Percentiles rank a stretch among this genome's conserved stretches.
Conservation (phyloP, 1,140 invertebrate species). For the Hylyphantes graminicola region DNA sequence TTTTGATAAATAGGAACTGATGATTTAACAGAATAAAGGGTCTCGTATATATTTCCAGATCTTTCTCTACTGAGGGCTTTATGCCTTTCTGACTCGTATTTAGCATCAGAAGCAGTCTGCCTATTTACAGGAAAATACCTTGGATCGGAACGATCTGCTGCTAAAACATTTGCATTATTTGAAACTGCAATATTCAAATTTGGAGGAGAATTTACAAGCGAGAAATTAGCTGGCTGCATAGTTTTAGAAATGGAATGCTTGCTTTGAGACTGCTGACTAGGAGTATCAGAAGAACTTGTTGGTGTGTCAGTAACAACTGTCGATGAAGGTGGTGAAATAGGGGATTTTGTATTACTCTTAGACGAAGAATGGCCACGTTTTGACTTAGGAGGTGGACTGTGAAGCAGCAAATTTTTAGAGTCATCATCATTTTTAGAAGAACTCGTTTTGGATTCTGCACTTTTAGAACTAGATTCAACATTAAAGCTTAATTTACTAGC, state of each 20-base stretch:
- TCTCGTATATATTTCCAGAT: constrained; percentile 30
- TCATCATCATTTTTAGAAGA: constrained; percentile 30
- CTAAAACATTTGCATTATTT: constrained; percentile 10
- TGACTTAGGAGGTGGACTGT: constrained; percentile 59
- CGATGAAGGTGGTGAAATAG: constrained; percentile 8
- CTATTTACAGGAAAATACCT: constrained; percentile 54
- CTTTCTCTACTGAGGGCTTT: constrained; percentile 39
- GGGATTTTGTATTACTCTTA: constrained; percentile 33
- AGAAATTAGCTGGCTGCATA: constrained; percentile 10
- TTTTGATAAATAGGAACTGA: constrained; percentile 32
- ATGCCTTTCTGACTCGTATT: constrained; percentile 47
- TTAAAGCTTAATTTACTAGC: background rate
- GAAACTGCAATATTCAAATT: constrained; percentile 9
- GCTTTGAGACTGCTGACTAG: constrained; percentile 11
- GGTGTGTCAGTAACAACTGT: background rate
- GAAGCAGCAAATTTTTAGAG: constrained; percentile 56
- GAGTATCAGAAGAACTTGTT: background rate
- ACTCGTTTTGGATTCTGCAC: constrained; percentile 6
- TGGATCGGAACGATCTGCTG: constrained; percentile 44
- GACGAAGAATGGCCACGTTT: constrained; percentile 46
- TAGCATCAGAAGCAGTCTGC: constrained; percentile 53
- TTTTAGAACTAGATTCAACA: background rate
- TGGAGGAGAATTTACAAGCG: constrained; percentile 22
- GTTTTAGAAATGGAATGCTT: constrained; percentile 10
- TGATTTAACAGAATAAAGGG: constrained; percentile 30